Percentiles rank a stretch among this genome's conserved stretches.
These are phyloP conservation scores for Anthoscopus minutus DNA, from an alignment of 2,113 vertebrate species.

Conservation along the genomic window DNA sequence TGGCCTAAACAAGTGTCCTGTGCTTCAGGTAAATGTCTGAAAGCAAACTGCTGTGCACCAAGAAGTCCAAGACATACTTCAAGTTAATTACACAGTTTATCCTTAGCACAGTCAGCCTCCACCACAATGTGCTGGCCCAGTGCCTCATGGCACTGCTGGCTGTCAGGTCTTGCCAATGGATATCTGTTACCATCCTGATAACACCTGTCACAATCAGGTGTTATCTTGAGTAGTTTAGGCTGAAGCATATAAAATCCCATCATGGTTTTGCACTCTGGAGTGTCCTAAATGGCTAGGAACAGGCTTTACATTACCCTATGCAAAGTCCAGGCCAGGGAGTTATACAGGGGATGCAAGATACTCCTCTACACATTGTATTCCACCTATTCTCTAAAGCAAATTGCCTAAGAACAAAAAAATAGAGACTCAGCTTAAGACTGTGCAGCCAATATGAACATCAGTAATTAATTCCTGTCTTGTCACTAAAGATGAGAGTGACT, in stretches of 20 bases:
- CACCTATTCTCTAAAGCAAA: neutral
- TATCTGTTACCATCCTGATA: neutral
- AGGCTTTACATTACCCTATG: neutral
- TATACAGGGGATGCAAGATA: neutral
- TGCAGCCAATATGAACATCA: neutral
- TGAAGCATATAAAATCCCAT: neutral
- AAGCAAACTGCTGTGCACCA: neutral
- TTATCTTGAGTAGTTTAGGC: neutral
- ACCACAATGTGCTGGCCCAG: neutral
- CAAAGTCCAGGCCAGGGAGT: neutral
- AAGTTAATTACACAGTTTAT: neutral
- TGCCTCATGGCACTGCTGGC: neutral
- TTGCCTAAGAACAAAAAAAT: neutral
- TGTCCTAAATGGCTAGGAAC: neutral
- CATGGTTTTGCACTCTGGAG: neutral
- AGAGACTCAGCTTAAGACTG: neutral
- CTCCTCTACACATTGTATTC: neutral
- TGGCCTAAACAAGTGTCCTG: neutral
- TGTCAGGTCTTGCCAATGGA: neutral
- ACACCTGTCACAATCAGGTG: neutral
- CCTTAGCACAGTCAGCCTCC: neutral
- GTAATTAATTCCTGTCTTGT: neutral
- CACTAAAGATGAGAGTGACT: neutral
- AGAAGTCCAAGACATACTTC: neutral
- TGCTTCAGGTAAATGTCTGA: neutral